A percentile compares a stretch with the other conserved stretches of the same genome.
phyloP scores from a whole-genome alignment of 1,140 invertebrate species.

The Thaumatotibia leucotreta region DNA sequence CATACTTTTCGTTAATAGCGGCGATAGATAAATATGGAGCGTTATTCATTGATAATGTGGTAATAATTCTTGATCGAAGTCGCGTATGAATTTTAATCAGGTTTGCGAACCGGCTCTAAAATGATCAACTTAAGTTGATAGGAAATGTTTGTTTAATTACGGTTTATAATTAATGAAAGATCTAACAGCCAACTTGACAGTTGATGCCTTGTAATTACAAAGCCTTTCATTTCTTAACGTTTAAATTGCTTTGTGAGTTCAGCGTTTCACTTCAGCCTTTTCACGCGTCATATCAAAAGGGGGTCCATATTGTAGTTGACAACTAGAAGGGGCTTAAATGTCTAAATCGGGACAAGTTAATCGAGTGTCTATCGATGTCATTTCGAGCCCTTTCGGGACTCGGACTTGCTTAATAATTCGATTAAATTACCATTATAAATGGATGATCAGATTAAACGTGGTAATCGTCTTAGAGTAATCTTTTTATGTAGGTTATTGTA shows the following conservation, averaged over 20 bases:
- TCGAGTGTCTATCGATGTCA: conserved; percentile 1
- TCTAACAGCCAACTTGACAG: neutral
- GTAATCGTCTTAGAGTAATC: neutral
- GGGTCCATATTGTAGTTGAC: neutral
- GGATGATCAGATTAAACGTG: neutral
- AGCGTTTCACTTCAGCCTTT: neutral
- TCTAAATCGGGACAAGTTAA: neutral
- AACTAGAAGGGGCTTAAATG: neutral
- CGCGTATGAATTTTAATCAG: neutral
- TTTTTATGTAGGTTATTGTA: neutral
- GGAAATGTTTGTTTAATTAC: neutral
- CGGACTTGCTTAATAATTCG: neutral
- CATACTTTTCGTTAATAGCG: neutral
- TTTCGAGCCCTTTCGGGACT: neutral
- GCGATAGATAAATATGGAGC: conserved; percentile 6
- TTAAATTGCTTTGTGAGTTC: neutral
- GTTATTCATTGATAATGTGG: neutral
- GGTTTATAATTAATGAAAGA: neutral
- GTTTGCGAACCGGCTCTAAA: neutral
- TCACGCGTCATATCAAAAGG: neutral
- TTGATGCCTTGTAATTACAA: neutral
- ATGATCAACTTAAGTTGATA: neutral
- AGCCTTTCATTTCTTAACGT: neutral
- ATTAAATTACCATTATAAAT: conserved; percentile 7
- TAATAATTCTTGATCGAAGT: neutral